These are phyloP conservation scores for Benthosema pterotum DNA, from an alignment of 2,797 vertebrate genomes.

Conservation along the genomic window DNA sequence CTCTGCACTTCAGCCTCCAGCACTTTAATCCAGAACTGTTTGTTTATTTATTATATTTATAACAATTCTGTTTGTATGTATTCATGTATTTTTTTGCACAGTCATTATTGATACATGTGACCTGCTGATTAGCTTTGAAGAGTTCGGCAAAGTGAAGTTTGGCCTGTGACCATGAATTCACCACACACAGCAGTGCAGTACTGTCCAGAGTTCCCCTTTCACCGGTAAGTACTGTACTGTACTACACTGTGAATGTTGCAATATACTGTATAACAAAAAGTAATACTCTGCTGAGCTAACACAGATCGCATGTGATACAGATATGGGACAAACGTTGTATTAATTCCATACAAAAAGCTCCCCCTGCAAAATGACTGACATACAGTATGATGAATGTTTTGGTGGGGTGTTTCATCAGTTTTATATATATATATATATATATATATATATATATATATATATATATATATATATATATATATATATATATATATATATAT, in stretches of 20 bases:
- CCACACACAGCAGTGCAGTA: slow-evolving; percentile 89
- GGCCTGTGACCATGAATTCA: slow-evolving; percentile 89
- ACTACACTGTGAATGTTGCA: not conserved
- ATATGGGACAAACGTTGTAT: too few relatives aligned
- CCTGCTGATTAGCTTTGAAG: slow-evolving; percentile 61
- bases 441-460: too few relatives aligned
- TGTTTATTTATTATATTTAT: slow-evolving; percentile 75
- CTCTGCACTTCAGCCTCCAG: slow-evolving; percentile 87
- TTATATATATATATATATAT: too few relatives aligned
- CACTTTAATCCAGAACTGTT: slow-evolving; percentile 80
- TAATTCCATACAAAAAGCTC: too few relatives aligned
- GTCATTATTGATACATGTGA: slow-evolving; percentile 56
- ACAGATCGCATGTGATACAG: not conserved
- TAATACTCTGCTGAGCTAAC: not conserved
- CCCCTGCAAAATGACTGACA: not conserved
- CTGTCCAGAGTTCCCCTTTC: slow-evolving; percentile 92
- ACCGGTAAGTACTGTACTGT: slow-evolving; percentile 86
- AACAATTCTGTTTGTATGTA: slow-evolving; percentile 63
- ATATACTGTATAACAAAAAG: too few relatives aligned
- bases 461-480: too few relatives aligned
- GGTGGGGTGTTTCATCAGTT: slow-evolving; percentile 33
- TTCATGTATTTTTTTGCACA: slow-evolving; percentile 50
- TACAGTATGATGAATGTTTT: not conserved
- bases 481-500: too few relatives aligned
- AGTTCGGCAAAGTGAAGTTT: slow-evolving; percentile 62